Conservation (phyloP, 2,888 invertebrate species). For the Toxonevra muliebris region DNA sequence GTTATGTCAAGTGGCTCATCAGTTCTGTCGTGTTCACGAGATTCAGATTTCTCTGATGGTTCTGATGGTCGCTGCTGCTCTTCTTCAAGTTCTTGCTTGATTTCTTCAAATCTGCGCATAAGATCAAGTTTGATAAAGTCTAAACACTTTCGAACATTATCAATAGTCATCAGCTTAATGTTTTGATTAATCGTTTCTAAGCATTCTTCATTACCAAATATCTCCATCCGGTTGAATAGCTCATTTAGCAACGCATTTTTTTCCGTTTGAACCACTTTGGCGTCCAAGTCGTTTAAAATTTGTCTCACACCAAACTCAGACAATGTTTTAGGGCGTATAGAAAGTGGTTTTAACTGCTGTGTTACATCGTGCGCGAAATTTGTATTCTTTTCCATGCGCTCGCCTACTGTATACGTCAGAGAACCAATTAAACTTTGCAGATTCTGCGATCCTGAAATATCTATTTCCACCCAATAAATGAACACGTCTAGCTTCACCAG, state of each 20-base stretch:
- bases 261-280: constrained; percentile 30
- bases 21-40: too few relatives aligned
- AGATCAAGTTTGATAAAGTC: constrained; percentile 43
- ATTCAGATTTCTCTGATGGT: neutral
- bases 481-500: constrained; percentile 53
- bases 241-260: constrained; percentile 50
- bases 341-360: constrained; percentile 48
- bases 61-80: constrained; percentile 5
- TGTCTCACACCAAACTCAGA: constrained; percentile 53
- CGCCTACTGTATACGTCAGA: constrained; percentile 47
- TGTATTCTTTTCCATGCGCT: constrained; percentile 47
- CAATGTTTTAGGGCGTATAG: constrained; percentile 50
- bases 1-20: neutral
- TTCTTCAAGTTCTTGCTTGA: constrained; percentile 14
- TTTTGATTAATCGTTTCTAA: constrained; percentile 49
- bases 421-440: constrained; percentile 52
- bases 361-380: constrained; percentile 51
- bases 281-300: constrained; percentile 50
- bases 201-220: constrained; percentile 55
- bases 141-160: constrained; percentile 47
- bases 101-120: constrained; percentile 29
- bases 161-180: constrained; percentile 42
- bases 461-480: constrained; percentile 56
- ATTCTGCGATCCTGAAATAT: constrained; percentile 45
- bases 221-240: constrained; percentile 48